These are phyloP conservation scores for Apamea epomidion DNA, from an alignment of 2,888 invertebrate genomes.

Conservation along the genomic window DNA sequence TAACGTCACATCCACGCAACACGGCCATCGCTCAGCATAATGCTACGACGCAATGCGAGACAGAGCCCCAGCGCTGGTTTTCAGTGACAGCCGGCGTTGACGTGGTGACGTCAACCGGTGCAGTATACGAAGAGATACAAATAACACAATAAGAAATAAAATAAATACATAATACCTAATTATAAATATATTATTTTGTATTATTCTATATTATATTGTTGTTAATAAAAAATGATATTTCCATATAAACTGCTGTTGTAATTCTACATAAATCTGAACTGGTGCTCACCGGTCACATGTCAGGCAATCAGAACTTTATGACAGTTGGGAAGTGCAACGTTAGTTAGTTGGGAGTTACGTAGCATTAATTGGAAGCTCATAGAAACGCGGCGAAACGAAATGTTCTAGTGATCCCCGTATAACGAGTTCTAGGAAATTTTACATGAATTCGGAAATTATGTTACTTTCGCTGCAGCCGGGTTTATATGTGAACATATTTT, in stretches of 20 bases:
- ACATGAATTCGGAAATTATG: neutral
- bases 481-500: neutral
- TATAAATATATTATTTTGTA: neutral
- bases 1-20: no score
- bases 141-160: neutral
- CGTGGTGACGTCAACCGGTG: neutral
- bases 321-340: neutral
- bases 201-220: neutral
- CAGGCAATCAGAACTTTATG: neutral
- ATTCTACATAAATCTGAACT: neutral
- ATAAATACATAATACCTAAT: neutral
- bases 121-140: neutral
- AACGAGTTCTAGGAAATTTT: slow-evolving; percentile 17
- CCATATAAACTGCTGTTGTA: neutral
- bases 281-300: slow-evolving; percentile 1
- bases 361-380: slow-evolving; percentile 36
- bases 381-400: slow-evolving; percentile 8
- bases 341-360: slow-evolving; percentile 46
- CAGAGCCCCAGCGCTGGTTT: neutral
- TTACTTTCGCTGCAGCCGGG: neutral
- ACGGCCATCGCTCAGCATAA: no score
- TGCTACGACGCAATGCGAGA: neutral
- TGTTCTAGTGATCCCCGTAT: slow-evolving; percentile 29
- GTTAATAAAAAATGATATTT: neutral
- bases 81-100: neutral